Conservation (phyloP, 2,113 vertebrate species). For the Chaenocephalus aceratus region DNA sequence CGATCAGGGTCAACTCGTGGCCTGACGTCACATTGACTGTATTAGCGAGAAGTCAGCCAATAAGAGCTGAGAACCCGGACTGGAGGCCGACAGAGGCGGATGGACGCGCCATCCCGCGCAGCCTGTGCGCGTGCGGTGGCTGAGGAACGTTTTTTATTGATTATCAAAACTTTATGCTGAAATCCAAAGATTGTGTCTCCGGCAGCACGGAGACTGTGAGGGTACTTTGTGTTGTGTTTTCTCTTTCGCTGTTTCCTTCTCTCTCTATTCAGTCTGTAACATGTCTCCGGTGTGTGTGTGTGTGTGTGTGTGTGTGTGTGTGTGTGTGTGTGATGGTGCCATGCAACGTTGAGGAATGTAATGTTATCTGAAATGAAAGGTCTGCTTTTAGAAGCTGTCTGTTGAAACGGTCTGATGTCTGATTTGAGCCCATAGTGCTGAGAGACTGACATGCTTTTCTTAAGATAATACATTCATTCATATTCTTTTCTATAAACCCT, state of each 20-base stretch:
- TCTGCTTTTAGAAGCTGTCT: conserved; percentile 25
- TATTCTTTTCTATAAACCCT: background rate
- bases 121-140: background rate
- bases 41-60: too few relatives aligned
- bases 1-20: background rate
- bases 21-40: too few relatives aligned
- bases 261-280: conserved; percentile 45
- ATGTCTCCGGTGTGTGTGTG: too few relatives aligned
- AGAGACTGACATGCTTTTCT: background rate
- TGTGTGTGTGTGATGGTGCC: too few relatives aligned
- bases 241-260: conserved; percentile 30
- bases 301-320: too few relatives aligned
- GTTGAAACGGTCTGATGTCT: background rate
- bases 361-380: conserved; percentile 19
- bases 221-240: conserved; percentile 26
- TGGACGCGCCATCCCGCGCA: background rate
- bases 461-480: background rate
- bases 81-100: too few relatives aligned
- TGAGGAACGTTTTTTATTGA: background rate
- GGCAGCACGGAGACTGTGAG: conserved; percentile 90
- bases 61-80: too few relatives aligned
- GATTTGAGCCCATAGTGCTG: background rate
- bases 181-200: conserved; percentile 94
- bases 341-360: conserved; percentile 5
- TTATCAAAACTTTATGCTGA: conserved; percentile 86